A percentile compares a stretch with the other conserved stretches of the same genome.
Conservation (phyloP, 2,797 vertebrate species). For the Esox masquinongy region DNA sequence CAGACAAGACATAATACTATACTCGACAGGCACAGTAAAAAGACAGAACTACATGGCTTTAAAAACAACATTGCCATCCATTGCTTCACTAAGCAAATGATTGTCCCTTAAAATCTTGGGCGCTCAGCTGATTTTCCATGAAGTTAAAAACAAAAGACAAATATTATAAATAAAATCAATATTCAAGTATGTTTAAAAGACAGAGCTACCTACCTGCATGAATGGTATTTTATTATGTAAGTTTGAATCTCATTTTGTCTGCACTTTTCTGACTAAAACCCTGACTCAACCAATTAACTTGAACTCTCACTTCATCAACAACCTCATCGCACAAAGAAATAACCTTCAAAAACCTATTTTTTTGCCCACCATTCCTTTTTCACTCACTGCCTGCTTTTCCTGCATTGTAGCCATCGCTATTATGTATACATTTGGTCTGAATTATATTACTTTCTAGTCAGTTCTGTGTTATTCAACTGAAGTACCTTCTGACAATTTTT, state of each 20-base stretch:
- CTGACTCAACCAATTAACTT: conserved; percentile 23
- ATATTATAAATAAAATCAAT: too few species aligned
- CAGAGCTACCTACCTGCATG: neutral
- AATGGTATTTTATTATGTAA: neutral
- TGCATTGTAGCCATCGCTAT: conserved; percentile 47
- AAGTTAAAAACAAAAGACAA: too few species aligned
- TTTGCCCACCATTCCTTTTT: conserved; percentile 36
- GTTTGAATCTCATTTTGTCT: conserved; percentile 28
- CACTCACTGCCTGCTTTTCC: conserved; percentile 36
- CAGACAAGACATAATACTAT: too few species aligned
- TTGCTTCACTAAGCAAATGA: too few species aligned
- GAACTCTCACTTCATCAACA: conserved; percentile 38
- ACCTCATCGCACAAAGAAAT: conserved; percentile 56
- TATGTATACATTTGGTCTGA: conserved; percentile 56
- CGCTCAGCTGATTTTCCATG: too few species aligned
- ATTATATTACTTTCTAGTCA: conserved; percentile 52
- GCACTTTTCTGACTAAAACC: conserved; percentile 31
- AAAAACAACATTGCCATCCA: too few species aligned
- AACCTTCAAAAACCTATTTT: conserved; percentile 65
- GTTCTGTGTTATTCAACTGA: conserved; percentile 48
- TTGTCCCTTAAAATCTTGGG: too few species aligned
- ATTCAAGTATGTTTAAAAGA: too few species aligned
- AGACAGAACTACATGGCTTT: too few species aligned
- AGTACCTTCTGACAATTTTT: conserved; percentile 45
- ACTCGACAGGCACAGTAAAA: too few species aligned